A percentile compares a stretch with the other conserved stretches of the same genome.
phyloP scores from a whole-genome alignment of 2,113 vertebrate genomes.

The Fukomys damarensis region DNA sequence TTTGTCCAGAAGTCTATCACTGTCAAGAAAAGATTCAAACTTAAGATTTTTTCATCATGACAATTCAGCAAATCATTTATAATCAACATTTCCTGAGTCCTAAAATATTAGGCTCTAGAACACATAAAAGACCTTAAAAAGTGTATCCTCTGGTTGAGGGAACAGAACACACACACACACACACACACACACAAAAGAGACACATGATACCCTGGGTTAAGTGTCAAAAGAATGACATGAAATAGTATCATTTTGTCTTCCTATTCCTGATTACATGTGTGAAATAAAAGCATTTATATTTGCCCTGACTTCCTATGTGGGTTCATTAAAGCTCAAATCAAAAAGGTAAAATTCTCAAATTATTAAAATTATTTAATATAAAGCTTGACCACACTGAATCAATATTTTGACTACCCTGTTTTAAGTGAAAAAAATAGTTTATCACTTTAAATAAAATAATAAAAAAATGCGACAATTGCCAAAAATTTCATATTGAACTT shows the following conservation, averaged over 20 bases:
- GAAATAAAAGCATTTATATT: conserved; percentile 5
- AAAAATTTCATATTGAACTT: not conserved
- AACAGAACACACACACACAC: not conserved
- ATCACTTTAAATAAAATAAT: not conserved
- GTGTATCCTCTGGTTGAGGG: not conserved
- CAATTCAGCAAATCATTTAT: not conserved
- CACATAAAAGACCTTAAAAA: not conserved
- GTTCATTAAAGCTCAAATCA: not conserved
- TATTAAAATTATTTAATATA: not conserved
- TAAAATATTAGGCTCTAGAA: not conserved
- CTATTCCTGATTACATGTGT: not conserved
- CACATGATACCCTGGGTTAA: not conserved
- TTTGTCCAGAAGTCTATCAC: conserved; percentile 11
- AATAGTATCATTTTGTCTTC: not conserved
- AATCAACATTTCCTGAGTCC: conserved; percentile 36
- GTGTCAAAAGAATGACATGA: not conserved
- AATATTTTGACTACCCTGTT: not conserved
- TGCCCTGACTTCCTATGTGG: not conserved
- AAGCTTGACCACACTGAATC: not conserved
- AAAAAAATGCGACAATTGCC: not conserved
- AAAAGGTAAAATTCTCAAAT: conserved; percentile 21
- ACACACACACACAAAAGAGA: not conserved
- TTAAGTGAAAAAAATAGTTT: not conserved
- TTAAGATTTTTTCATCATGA: conserved; percentile 48
- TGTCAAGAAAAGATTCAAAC: conserved; percentile 59